Evolutionary conservation across 2,797 vertebrate genomes (phyloP).

Genomic region (Callimico goeldii): DNA sequence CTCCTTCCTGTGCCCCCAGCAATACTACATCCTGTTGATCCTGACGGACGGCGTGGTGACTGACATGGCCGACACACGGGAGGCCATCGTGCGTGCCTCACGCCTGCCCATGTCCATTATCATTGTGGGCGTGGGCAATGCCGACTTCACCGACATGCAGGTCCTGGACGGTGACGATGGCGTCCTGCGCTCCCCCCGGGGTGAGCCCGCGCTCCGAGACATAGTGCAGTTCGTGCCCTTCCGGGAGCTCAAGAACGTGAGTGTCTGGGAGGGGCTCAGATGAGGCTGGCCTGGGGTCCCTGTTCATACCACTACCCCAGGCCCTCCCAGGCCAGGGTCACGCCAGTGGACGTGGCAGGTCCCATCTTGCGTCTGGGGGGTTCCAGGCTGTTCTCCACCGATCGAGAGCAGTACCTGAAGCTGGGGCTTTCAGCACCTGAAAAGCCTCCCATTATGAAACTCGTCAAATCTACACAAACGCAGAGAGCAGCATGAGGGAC

Average conservation of each 20-base stretch:
- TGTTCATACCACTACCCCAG: too few relatives aligned
- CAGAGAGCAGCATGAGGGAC: not conserved
- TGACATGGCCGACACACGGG: conserved; percentile 95
- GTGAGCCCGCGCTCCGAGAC: conserved; percentile 93
- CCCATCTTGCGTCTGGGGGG: not conserved
- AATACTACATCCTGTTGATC: conserved; percentile 96
- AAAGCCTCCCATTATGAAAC: not conserved
- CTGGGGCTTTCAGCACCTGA: not conserved
- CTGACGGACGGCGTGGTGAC: conserved; percentile 96
- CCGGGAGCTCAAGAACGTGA: conserved; percentile 96
- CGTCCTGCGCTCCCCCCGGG: conserved; percentile 91
- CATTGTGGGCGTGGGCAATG: conserved; percentile 96
- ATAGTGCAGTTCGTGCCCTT: conserved; percentile 98
- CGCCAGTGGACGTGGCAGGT: not conserved
- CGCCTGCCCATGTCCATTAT: conserved; percentile 97
- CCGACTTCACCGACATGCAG: conserved; percentile 98
- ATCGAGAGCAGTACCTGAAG: not conserved
- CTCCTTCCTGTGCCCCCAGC: conserved; percentile 81
- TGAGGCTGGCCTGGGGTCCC: not conserved
- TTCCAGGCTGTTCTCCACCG: not conserved
- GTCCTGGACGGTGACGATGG: conserved; percentile 95
- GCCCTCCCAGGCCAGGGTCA: not conserved
- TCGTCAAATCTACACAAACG: not conserved
- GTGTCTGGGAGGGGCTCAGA: conserved; percentile 60
- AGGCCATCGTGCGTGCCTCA: conserved; percentile 95